phyloP scores from a whole-genome alignment of 2,113 vertebrate species.

The Chroicocephalus ridibundus region DNA sequence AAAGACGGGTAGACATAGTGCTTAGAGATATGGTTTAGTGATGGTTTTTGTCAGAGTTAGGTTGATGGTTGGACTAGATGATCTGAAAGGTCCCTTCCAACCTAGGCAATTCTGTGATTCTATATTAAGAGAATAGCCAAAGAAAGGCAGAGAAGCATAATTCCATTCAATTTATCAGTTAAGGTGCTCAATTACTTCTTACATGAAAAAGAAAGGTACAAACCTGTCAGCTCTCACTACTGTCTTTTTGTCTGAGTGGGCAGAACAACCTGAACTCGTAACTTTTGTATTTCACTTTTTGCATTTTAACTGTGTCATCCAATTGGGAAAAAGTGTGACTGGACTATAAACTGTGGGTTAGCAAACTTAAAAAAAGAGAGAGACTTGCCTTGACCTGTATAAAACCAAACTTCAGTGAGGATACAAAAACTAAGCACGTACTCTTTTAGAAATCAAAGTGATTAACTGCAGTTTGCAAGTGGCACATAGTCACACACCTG shows the following conservation, averaged over 20 bases:
- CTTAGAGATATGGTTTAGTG: no score
- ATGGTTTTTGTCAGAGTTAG: no score
- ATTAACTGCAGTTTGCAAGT: neutral
- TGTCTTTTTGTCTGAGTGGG: neutral
- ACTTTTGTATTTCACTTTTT: neutral
- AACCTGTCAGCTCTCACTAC: neutral
- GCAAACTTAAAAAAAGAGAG: neutral
- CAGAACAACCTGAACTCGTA: constrained; percentile 2
- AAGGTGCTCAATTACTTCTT: neutral
- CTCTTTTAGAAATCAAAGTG: neutral
- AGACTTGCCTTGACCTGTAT: neutral
- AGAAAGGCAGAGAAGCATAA: neutral
- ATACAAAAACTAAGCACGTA: neutral
- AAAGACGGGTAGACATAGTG: no score
- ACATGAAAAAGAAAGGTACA: neutral
- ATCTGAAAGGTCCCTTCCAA: no score
- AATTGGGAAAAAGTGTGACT: neutral
- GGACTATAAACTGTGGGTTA: neutral
- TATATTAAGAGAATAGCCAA: neutral
- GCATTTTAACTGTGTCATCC: neutral
- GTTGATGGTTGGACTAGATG: no score
- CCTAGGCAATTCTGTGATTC: no score
- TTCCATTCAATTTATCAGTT: neutral
- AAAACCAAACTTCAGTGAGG: neutral
- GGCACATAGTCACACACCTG: neutral